phyloP scores from a whole-genome alignment of 1,140 invertebrate species.

The Battus philenor region DNA sequence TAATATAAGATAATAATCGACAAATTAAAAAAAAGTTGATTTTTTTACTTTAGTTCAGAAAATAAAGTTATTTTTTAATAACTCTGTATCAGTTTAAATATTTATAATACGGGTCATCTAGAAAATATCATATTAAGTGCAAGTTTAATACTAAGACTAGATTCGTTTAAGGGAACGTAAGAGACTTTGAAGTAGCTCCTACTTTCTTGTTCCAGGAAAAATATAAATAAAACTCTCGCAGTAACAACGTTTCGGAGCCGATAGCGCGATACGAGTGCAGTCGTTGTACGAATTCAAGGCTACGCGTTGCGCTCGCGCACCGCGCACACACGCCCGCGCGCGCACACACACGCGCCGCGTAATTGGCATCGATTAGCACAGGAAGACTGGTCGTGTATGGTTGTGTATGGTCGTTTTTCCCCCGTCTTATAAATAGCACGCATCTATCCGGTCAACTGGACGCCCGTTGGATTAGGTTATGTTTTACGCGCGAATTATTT shows the following conservation, averaged over 20 bases:
- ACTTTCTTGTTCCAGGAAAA: not conserved
- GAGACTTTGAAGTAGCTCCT: too few relatives aligned
- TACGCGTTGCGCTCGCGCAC: slow-evolving; percentile 31
- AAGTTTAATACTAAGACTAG: too few relatives aligned
- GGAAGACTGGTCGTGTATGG: slow-evolving; percentile 57
- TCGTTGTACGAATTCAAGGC: slow-evolving; percentile 62
- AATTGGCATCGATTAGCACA: slow-evolving; percentile 68
- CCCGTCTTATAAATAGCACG: slow-evolving; percentile 45
- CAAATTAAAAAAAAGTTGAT: too few relatives aligned
- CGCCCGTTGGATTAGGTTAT: slow-evolving; percentile 47
- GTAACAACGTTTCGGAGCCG: slow-evolving; percentile 34
- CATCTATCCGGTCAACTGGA: slow-evolving; percentile 39
- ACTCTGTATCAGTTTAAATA: too few relatives aligned
- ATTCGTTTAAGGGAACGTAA: too few relatives aligned
- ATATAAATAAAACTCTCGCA: slow-evolving; percentile 17
- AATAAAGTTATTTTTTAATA: too few relatives aligned
- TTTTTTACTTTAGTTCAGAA: too few relatives aligned
- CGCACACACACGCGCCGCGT: slow-evolving; percentile 30
- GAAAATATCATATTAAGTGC: too few relatives aligned
- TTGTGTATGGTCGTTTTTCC: slow-evolving; percentile 44
- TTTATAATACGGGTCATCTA: too few relatives aligned
- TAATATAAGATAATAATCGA: too few relatives aligned
- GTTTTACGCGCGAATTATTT: slow-evolving; percentile 19
- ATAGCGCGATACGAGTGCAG: slow-evolving; percentile 50
- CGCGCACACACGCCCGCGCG: slow-evolving; percentile 24